phyloP scores from a whole-genome alignment of 2,888 invertebrate species.

The Parnassius apollo region DNA sequence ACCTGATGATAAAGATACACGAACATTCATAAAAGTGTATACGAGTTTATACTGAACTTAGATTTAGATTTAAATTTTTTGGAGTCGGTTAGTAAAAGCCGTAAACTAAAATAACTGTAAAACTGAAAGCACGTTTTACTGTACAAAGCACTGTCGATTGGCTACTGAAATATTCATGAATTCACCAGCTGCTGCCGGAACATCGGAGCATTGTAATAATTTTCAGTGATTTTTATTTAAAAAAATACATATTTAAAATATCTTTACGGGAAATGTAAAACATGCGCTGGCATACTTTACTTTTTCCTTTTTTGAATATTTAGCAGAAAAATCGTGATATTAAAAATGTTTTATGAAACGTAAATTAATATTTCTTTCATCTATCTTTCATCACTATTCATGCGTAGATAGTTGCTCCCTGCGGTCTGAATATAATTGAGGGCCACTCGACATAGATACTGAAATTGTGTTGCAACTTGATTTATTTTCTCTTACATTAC shows the following conservation, averaged over 20 bases:
- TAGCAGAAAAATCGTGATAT: not conserved
- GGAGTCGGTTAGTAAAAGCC: no score
- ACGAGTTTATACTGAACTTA: no score
- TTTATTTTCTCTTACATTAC: no score
- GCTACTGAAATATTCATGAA: no score
- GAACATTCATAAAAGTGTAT: no score
- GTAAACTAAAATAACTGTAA: no score
- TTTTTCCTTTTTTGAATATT: not conserved
- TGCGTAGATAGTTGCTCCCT: not conserved
- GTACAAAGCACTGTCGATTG: no score
- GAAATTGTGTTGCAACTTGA: slow-evolving; percentile 1
- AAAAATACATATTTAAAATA: not conserved
- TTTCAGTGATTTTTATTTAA: not conserved
- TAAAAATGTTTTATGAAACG: not conserved
- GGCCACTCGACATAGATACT: slow-evolving; percentile 9
- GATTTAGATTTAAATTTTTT: no score
- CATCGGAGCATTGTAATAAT: no score
- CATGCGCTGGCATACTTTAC: not conserved
- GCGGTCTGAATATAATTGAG: slow-evolving; percentile 1
- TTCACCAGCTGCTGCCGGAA: not conserved
- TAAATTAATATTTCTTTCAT: not conserved
- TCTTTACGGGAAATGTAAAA: not conserved
- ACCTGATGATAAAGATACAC: no score
- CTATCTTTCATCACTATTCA: not conserved
- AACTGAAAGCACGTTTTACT: no score